Conservation (phyloP, 1,140 invertebrate species). For the Drosophila punjabiensis region DNA sequence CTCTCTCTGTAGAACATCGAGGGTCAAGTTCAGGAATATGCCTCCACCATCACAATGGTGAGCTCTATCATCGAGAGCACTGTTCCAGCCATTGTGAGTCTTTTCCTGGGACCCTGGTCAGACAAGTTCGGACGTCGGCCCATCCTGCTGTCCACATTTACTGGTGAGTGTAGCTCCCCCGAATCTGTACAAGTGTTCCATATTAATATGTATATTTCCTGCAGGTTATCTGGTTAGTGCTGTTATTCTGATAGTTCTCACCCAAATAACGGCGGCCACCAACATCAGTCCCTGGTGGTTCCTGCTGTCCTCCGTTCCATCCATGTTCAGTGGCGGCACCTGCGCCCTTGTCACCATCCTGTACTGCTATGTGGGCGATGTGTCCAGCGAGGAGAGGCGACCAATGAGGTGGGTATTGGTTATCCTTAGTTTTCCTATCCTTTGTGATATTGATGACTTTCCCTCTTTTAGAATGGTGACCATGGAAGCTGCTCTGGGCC, state of each 20-base stretch:
- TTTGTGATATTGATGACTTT: neutral
- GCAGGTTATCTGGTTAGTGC: conserved; percentile 67
- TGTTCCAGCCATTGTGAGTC: conserved; percentile 87
- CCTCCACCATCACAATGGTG: conserved; percentile 87
- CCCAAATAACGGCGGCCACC: conserved; percentile 58
- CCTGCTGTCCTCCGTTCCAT: conserved; percentile 87
- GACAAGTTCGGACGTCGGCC: conserved; percentile 90
- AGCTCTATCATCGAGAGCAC: conserved; percentile 88
- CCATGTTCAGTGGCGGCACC: conserved; percentile 87
- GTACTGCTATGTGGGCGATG: conserved; percentile 88
- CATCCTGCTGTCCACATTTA: conserved; percentile 86
- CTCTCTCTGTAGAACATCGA: conserved; percentile 85
- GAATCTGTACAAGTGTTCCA: neutral
- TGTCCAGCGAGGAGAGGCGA: conserved; percentile 86
- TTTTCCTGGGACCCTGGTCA: conserved; percentile 91
- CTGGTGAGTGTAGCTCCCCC: conserved; percentile 80
- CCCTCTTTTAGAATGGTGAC: conserved; percentile 87
- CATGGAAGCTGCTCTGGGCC: conserved; percentile 87
- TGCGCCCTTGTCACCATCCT: conserved; percentile 87
- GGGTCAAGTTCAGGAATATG: conserved; percentile 87
- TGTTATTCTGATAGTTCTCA: conserved; percentile 57
- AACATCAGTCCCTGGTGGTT: conserved; percentile 87
- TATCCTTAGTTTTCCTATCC: too few relatives aligned
- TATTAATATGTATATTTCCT: neutral
- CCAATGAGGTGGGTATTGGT: conserved; percentile 80